Conservation (phyloP, 23 tunicate genomes). For the Styela plicata region DNA sequence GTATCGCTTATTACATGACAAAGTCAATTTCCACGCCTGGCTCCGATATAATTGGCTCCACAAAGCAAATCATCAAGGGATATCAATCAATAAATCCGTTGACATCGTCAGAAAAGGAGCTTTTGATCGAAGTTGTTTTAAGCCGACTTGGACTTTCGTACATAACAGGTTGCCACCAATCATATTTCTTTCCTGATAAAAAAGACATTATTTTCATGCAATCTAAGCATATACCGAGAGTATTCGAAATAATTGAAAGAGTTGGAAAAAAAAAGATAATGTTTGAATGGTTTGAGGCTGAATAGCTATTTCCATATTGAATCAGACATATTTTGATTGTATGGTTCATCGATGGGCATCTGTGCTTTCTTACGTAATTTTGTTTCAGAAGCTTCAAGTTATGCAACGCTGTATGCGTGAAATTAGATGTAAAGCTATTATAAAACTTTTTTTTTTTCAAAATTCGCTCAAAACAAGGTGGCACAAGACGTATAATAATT, state of each 20-base stretch:
- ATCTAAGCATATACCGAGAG: constrained; percentile 8
- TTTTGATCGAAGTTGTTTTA: constrained; percentile 34
- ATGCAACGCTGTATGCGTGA: too few relatives aligned
- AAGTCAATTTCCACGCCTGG: not conserved
- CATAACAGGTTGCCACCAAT: not conserved
- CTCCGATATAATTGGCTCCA: constrained; percentile 11
- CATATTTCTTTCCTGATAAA: not conserved
- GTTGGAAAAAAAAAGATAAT: not conserved
- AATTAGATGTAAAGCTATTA: too few relatives aligned
- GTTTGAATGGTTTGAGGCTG: not conserved
- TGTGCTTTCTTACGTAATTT: too few relatives aligned
- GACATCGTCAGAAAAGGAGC: constrained; percentile 15
- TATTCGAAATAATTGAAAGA: constrained; percentile 5
- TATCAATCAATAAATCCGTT: constrained; percentile 22
- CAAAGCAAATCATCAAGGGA: constrained; percentile 17
- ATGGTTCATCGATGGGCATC: too few relatives aligned
- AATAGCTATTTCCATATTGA: too few relatives aligned
- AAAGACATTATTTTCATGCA: constrained; percentile 7
- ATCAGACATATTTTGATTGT: too few relatives aligned
- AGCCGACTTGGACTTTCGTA: constrained; percentile 35
- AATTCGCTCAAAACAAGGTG: too few relatives aligned
- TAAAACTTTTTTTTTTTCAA: too few relatives aligned
- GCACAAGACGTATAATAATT: too few relatives aligned
- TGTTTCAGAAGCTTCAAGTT: too few relatives aligned
- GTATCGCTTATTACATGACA: constrained; percentile 60